Evolutionary conservation across 2,888 invertebrate species (phyloP), one percentile per base, ranked within the genome.

Genomic region (Hybos culiciformis): DNA sequence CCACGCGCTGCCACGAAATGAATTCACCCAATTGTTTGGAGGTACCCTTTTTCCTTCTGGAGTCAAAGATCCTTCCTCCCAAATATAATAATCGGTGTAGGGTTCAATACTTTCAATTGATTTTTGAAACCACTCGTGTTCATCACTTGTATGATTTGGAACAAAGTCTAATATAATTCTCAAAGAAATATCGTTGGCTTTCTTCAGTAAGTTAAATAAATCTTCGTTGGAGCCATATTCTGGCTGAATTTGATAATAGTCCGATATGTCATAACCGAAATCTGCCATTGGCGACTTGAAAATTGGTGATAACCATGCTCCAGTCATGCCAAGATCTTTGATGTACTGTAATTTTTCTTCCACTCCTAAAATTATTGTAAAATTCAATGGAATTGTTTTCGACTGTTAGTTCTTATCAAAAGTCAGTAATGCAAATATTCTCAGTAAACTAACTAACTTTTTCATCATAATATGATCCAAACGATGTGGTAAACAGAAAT

Each of bases 71-170:
- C 54, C 59, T 45, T 55, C 46, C 26, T 53, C 50, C 83, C 83
- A 83, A 3, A 82, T 66, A 55, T 79, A 83, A 57, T 70, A 83
- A 53, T 83, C 72, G n/a, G 70, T 71, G 55, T 75, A 82, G 0
- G 70, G 72, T 8, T 67, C 61, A 34, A 66, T 63, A n/a, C 58
- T 57, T 3, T 66, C 56, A 1, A 70, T 60, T 5, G 81, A 80
- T 47, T 71, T 66, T 36, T 62, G 51, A 57, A 86, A 86, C 85
- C 85, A 86, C 12, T 70, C 68, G 42, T 46, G 49, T 38, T 59
- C 52, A 6, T 53, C 50, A 44, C 58, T 59, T 5, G 59, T 54
- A 44, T 78, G 77, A 56, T 72, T 72, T 0, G 79, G 79, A 0
- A 79, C 78, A 52, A 78, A 74, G 58, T 79, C 78, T 37, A 79